These are phyloP conservation scores for Batillaria attramentaria DNA, from an alignment of 1,140 invertebrate species.

Conservation along the genomic window DNA sequence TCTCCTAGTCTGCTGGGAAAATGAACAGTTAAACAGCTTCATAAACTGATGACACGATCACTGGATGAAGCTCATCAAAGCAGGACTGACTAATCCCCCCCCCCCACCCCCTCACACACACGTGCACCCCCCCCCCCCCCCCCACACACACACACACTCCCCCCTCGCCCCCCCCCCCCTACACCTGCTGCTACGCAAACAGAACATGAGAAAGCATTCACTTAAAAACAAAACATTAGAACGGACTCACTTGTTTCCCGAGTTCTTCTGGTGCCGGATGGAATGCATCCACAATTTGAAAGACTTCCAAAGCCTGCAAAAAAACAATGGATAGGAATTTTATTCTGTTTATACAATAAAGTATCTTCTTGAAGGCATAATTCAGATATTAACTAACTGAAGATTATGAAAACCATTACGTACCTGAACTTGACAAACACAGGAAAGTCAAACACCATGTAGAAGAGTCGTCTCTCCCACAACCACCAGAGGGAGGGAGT, in stretches of 20 bases:
- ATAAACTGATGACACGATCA: too few species aligned
- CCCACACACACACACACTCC: conserved; percentile 7
- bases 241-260: conserved; percentile 59
- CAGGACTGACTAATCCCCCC: too few species aligned
- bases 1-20: too few species aligned
- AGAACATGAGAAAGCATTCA: too few species aligned
- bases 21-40: too few species aligned
- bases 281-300: conserved; percentile 65
- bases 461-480: conserved; percentile 68
- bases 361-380: not conserved
- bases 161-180: too few species aligned
- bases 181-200: too few species aligned
- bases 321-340: conserved; percentile 19
- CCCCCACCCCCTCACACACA: too few species aligned
- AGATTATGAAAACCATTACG: too few species aligned
- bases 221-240: too few species aligned
- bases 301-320: conserved; percentile 63
- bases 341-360: not conserved
- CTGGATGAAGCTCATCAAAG: too few species aligned
- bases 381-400: not conserved
- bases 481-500: conserved; percentile 68
- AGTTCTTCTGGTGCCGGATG: conserved; percentile 61
- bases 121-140: too few species aligned
- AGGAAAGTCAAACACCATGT: conserved; percentile 62
- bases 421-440: conserved; percentile 69